A percentile compares a stretch with the other conserved stretches of the same genome.
phyloP scores from a whole-genome alignment of 2,888 invertebrate species.

The Cordylochernes scorpioides region DNA sequence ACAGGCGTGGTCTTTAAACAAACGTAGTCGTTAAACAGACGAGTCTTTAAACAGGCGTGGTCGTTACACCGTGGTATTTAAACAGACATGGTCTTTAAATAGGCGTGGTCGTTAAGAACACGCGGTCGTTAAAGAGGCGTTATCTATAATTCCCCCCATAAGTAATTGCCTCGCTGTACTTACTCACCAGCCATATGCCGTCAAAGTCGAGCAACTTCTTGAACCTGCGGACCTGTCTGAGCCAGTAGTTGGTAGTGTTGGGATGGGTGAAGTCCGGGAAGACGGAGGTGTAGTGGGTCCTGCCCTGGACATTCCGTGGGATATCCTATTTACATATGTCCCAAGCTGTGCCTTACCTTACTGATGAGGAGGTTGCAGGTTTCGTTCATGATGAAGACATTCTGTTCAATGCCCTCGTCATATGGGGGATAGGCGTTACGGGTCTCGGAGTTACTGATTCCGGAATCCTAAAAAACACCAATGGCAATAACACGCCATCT shows the following conservation, averaged over 20 bases:
- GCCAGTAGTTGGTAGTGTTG: constrained; percentile 39
- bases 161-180: no score
- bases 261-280: constrained; percentile 54
- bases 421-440: constrained; percentile 42
- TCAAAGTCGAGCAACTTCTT: constrained; percentile 24
- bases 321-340: no score
- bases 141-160: no score
- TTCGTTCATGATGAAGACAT: constrained; percentile 44
- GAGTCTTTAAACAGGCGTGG: no score
- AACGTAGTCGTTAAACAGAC: no score
- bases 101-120: no score
- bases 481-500: no score
- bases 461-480: constrained; percentile 39
- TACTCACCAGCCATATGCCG: constrained; percentile 11
- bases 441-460: constrained; percentile 39
- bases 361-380: constrained; percentile 37
- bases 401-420: constrained; percentile 40
- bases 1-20: no score
- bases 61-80: no score
- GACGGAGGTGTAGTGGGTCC: constrained; percentile 40
- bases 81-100: no score
- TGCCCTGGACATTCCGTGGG: constrained; percentile 31
- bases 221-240: constrained; percentile 36
- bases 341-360: no score
- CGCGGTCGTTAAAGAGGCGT: no score